Percentiles rank a stretch among this genome's conserved stretches.
Conservation (phyloP, 2,888 invertebrate genomes). For the Eupsilia transversa region DNA sequence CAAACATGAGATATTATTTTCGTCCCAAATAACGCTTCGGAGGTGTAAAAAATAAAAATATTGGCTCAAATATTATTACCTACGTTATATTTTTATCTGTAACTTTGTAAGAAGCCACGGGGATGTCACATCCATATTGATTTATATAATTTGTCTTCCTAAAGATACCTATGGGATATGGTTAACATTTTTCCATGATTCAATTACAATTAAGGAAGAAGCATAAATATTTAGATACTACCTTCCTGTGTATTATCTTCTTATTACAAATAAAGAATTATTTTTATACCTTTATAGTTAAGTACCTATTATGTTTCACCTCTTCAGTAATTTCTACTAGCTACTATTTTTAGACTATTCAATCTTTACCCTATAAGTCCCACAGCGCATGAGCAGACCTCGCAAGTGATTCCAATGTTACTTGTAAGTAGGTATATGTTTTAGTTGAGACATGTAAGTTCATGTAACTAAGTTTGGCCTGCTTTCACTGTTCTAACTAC, state of each 20-base stretch:
- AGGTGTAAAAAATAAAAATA: slow-evolving; percentile 9
- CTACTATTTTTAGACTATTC: not conserved
- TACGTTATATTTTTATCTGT: not conserved
- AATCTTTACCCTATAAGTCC: not conserved
- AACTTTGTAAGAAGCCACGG: too few relatives aligned
- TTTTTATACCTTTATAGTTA: not conserved
- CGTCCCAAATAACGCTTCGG: not conserved
- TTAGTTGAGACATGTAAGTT: slow-evolving; percentile 38
- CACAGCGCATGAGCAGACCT: slow-evolving; percentile 27
- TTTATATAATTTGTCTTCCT: slow-evolving; percentile 17
- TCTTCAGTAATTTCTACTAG: not conserved
- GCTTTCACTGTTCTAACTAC: slow-evolving; percentile 9
- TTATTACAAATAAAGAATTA: too few relatives aligned
- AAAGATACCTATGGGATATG: not conserved
- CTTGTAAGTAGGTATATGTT: slow-evolving; percentile 26
- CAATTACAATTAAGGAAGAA: not conserved
- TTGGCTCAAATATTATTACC: slow-evolving; percentile 6
- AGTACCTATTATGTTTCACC: too few relatives aligned
- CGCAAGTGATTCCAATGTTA: slow-evolving; percentile 17
- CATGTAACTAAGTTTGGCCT: slow-evolving; percentile 43
- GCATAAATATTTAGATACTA: too few relatives aligned
- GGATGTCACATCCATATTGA: not conserved
- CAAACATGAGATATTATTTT: slow-evolving; percentile 16
- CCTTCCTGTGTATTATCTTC: too few relatives aligned
- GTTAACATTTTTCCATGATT: not conserved